Percentiles rank a stretch among this genome's conserved stretches.
Evolutionary conservation across 92 coral and sea anemone genomes (phyloP).

Genomic region (Palythoa heliodiscus): DNA sequence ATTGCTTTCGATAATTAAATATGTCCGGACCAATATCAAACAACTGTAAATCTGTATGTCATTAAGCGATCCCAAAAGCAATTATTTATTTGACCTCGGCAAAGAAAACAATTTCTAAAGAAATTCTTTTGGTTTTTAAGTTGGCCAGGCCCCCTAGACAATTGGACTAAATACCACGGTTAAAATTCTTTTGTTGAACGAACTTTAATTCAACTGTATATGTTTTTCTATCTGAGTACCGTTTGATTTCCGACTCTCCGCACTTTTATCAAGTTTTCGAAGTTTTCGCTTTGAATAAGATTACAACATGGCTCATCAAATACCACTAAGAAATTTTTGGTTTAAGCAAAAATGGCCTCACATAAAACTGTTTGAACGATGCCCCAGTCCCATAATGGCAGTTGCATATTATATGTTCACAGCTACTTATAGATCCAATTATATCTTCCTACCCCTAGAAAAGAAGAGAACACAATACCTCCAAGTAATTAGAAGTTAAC

Average conservation of each 20-base stretch:
- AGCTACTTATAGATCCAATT: neutral
- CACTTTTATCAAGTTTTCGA: neutral
- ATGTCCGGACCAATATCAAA: constrained; percentile 10
- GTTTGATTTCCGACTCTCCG: neutral
- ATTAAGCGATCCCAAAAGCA: neutral
- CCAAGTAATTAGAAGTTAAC: neutral
- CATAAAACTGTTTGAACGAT: neutral
- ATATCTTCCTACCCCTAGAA: neutral
- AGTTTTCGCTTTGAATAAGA: neutral
- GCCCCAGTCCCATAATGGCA: neutral
- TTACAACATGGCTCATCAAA: neutral
- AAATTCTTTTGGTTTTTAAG: constrained; percentile 8
- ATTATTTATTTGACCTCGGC: neutral
- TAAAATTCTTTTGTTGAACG: neutral
- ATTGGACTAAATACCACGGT: neutral
- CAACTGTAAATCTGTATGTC: neutral
- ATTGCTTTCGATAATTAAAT: neutral
- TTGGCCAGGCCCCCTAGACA: neutral
- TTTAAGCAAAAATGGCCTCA: neutral
- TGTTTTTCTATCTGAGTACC: neutral
- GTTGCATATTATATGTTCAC: neutral
- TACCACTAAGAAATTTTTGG: neutral
- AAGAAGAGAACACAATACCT: neutral
- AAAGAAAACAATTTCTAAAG: neutral
- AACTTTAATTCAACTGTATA: neutral